phyloP scores from a whole-genome alignment of 2,888 invertebrate species.

The Terebella lapidaria region DNA sequence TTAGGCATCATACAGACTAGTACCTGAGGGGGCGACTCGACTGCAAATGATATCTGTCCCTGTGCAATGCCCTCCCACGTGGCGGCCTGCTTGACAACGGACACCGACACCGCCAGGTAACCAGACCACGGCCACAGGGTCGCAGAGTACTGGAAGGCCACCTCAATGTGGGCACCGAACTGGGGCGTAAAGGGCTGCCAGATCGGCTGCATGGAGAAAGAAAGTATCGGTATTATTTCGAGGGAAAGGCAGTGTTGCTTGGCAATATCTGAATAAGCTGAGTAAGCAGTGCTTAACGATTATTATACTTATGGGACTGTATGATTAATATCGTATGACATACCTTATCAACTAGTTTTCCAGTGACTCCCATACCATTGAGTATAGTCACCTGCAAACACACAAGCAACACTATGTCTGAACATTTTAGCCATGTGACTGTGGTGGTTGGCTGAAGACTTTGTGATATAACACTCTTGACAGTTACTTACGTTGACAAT shows the following conservation, averaged over 20 bases:
- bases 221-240: no score
- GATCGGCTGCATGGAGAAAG: conserved; percentile 56
- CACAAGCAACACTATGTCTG: no score
- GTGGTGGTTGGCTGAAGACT: no score
- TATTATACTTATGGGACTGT: neutral
- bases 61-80: conserved; percentile 74
- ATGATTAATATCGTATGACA: no score
- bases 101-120: conserved; percentile 79
- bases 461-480: no score
- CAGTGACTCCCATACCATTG: conserved; percentile 88
- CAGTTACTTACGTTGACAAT: conserved; percentile 74
- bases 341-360: conserved; percentile 64
- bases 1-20: no score
- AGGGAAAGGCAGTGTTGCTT: neutral
- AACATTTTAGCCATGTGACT: no score
- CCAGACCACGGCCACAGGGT: conserved; percentile 96
- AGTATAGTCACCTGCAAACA: conserved; percentile 78
- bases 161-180: conserved; percentile 73
- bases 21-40: conserved; percentile 70
- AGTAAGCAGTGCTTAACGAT: neutral
- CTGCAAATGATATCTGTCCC: conserved; percentile 64
- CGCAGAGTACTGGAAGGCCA: conserved; percentile 70
- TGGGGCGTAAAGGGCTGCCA: conserved; percentile 88
- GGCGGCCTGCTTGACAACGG: conserved; percentile 63
- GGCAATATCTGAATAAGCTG: neutral